Conservation (phyloP, 2,113 vertebrate species). For the Pangasianodon gigas region DNA sequence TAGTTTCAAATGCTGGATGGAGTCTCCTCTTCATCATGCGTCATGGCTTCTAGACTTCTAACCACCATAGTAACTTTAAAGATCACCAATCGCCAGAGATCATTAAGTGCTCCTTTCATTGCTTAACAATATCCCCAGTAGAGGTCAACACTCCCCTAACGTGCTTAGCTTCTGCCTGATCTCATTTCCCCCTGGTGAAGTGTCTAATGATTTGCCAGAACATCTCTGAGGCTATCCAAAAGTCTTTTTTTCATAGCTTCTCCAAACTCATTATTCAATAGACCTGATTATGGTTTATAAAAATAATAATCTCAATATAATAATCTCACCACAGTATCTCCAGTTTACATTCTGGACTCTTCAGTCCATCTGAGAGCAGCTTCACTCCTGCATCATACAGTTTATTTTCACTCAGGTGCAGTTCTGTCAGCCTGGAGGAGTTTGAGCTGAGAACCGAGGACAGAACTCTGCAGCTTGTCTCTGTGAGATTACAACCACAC, state of each 20-base stretch:
- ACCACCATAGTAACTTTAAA: not conserved
- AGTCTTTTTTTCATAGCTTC: not conserved
- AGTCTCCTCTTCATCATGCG: not conserved
- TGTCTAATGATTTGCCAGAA: no score
- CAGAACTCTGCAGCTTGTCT: conserved; percentile 18
- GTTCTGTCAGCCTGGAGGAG: not conserved
- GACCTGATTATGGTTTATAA: no score
- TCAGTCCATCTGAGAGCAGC: conserved; percentile 10
- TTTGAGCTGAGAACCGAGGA: not conserved
- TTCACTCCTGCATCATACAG: not conserved
- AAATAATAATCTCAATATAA: no score
- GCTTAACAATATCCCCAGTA: not conserved
- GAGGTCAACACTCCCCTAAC: not conserved
- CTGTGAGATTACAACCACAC: conserved; percentile 12
- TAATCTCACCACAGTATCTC: conserved; percentile 14
- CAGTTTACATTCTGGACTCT: not conserved
- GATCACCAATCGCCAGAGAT: not conserved
- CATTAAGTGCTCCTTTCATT: not conserved
- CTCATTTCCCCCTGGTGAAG: not conserved
- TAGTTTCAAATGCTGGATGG: not conserved
- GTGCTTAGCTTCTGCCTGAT: not conserved
- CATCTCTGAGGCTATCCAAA: not conserved
- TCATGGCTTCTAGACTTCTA: not conserved
- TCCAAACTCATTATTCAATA: not conserved
- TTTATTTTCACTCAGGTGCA: conserved; percentile 19